Evolutionary conservation across 2,113 vertebrate genomes (phyloP).

Genomic region (Rhynchopsitta pachyrhyncha): DNA sequence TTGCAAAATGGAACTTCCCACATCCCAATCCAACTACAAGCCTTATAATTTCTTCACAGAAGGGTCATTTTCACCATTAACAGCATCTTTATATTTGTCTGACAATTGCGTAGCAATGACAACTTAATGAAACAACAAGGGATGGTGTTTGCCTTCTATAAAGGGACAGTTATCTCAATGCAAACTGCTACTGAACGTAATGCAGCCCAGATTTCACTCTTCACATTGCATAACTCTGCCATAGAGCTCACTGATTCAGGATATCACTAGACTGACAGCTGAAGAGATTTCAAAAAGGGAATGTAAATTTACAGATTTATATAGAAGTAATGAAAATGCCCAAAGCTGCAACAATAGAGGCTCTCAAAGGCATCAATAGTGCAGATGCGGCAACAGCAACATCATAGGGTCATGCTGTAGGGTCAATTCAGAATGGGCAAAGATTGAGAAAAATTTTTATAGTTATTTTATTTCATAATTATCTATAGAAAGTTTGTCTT

Average conservation of each 20-base stretch:
- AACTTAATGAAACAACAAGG: background rate
- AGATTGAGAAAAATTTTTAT: background rate
- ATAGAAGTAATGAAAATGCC: background rate
- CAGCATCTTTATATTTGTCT: background rate
- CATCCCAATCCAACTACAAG: background rate
- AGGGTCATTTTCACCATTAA: background rate
- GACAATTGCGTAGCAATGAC: background rate
- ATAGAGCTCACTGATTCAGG: background rate
- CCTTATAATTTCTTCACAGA: background rate
- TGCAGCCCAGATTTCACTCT: background rate
- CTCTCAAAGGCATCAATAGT: background rate
- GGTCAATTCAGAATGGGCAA: background rate
- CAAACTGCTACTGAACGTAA: background rate
- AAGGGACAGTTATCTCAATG: background rate
- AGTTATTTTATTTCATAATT: background rate
- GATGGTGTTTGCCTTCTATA: background rate
- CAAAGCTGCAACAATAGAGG: background rate
- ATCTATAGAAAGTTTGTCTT: background rate
- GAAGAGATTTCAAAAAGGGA: background rate
- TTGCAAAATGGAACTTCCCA: background rate
- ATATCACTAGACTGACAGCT: background rate
- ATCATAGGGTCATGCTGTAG: background rate
- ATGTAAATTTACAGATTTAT: background rate
- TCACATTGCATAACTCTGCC: background rate
- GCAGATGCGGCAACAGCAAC: background rate